These are phyloP conservation scores for Thereva nobilitata DNA, from an alignment of 2,888 invertebrate species.

Conservation along the genomic window DNA sequence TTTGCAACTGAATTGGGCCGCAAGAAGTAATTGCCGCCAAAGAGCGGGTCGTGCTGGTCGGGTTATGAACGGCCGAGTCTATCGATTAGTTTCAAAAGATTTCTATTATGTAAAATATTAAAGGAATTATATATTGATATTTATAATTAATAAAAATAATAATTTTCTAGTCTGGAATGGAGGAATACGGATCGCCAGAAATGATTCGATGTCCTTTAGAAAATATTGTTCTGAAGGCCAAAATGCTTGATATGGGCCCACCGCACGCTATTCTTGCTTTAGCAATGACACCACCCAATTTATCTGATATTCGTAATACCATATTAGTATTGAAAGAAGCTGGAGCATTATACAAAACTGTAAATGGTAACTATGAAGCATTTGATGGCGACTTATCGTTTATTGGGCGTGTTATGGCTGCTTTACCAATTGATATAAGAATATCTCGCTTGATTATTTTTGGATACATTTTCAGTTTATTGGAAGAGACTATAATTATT, in stretches of 20 bases:
- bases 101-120: conserved; percentile 65
- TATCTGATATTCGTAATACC: conserved; percentile 78
- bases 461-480: conserved; percentile 82
- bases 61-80: conserved; percentile 82
- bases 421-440: conserved; percentile 80
- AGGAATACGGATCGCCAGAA: conserved; percentile 70
- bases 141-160: background rate
- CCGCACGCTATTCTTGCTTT: conserved; percentile 77
- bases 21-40: conserved; percentile 86
- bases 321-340: conserved; percentile 82
- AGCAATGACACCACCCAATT: conserved; percentile 85
- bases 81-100: conserved; percentile 70
- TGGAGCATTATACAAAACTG: conserved; percentile 74
- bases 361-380: conserved; percentile 60
- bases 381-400: conserved; percentile 87
- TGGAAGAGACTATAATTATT: conserved; percentile 85
- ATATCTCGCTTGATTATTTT: conserved; percentile 82
- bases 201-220: conserved; percentile 82
- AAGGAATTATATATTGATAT: background rate
- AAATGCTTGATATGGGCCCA: conserved; percentile 80
- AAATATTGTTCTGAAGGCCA: conserved; percentile 76
- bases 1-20: conserved; percentile 83
- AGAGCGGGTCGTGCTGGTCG: conserved; percentile 90
- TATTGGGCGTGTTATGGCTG: conserved; percentile 81
- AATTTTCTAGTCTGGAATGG: conserved; percentile 58